Evolutionary conservation across 2,888 invertebrate genomes (phyloP).

Genomic region (Bembecia ichneumoniformis): DNA sequence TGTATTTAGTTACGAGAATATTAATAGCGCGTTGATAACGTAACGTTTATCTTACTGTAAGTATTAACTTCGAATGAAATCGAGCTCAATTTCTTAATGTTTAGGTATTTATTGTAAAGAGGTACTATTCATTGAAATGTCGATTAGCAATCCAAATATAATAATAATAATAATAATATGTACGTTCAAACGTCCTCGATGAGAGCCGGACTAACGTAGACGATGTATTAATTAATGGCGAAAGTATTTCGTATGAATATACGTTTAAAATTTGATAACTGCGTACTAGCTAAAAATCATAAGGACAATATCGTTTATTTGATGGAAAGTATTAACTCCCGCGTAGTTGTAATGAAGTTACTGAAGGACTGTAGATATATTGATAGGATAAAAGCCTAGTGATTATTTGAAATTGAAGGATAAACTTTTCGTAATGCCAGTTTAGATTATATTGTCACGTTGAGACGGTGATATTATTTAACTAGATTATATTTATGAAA

Average conservation of each 20-base stretch:
- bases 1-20: conserved; percentile 29
- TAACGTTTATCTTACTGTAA: conserved; percentile 12
- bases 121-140: conserved; percentile 45
- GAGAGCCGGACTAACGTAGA: conserved; percentile 58
- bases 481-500: conserved; percentile 51
- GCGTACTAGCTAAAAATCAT: conserved; percentile 69
- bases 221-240: conserved; percentile 42
- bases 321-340: conserved; percentile 56
- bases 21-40: conserved; percentile 11
- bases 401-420: conserved; percentile 28
- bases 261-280: conserved; percentile 66
- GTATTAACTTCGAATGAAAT: conserved; percentile 61
- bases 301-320: conserved; percentile 69
- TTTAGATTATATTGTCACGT: conserved; percentile 44
- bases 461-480: conserved; percentile 59
- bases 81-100: conserved; percentile 67
- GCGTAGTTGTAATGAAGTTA: conserved; percentile 43
- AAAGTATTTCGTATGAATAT: conserved; percentile 47
- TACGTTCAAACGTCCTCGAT: conserved; percentile 59
- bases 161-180: conserved; percentile 31
- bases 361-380: conserved; percentile 60
- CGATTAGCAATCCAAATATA: conserved; percentile 40
- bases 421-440: conserved; percentile 51
- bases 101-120: conserved; percentile 58
- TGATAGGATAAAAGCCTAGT: conserved; percentile 41